A percentile compares a stretch with the other conserved stretches of the same genome.
phyloP scores from a whole-genome alignment of 2,888 invertebrate species.

The Aromia moschata region DNA sequence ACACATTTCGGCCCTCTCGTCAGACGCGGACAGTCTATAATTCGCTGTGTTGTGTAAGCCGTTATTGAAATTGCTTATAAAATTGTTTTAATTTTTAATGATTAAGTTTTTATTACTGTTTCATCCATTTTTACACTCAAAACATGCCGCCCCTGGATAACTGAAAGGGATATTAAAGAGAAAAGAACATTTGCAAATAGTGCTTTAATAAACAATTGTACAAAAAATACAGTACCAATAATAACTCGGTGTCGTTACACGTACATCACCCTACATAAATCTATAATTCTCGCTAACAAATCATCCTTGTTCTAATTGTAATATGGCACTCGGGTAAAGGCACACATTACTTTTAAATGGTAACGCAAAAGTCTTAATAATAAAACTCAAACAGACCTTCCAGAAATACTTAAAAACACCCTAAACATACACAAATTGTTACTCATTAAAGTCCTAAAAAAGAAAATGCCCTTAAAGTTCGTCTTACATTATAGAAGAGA shows the following conservation, averaged over 20 bases:
- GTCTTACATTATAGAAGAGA: neutral
- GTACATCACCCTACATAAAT: constrained; percentile 1
- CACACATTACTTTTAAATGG: constrained; percentile 14
- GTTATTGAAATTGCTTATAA: no score
- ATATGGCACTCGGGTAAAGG: constrained; percentile 19
- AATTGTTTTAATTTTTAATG: no score
- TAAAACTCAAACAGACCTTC: neutral
- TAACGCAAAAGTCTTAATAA: constrained; percentile 1
- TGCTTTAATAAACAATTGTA: constrained; percentile 25
- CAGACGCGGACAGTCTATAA: no score
- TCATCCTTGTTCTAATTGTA: neutral
- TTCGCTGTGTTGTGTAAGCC: no score
- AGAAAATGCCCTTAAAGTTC: neutral
- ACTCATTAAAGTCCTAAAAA: neutral
- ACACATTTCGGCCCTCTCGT: no score
- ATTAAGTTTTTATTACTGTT: no score
- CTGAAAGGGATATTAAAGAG: no score
- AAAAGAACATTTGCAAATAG: constrained; percentile 1
- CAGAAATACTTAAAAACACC: neutral
- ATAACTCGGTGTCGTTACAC: constrained; percentile 1
- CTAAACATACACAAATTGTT: neutral
- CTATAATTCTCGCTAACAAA: neutral
- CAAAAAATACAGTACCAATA: constrained; percentile 17
- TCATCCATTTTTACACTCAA: no score
- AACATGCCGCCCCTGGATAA: no score